Conservation (phyloP, 1,140 invertebrate genomes). For the Lethrus apterus region DNA sequence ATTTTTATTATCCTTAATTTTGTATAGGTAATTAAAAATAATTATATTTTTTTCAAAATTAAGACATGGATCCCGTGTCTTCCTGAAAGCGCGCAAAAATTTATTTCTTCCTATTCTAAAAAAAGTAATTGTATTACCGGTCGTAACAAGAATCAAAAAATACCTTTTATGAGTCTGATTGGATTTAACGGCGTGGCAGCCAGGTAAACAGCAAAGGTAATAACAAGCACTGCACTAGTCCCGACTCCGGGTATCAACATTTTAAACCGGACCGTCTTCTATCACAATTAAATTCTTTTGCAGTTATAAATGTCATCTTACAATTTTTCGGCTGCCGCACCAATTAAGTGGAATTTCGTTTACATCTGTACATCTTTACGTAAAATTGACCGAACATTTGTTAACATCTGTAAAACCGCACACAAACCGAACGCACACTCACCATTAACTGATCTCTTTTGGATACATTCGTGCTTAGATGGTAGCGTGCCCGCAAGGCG, state of each 20-base stretch:
- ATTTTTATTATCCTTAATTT: too few species aligned
- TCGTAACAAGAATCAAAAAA: too few species aligned
- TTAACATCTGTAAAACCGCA: not conserved
- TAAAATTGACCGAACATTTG: not conserved
- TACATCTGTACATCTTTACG: not conserved
- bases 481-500: conserved; percentile 18
- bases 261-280: conserved; percentile 15
- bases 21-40: too few species aligned
- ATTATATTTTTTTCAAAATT: too few species aligned
- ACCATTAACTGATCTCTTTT: conserved; percentile 16
- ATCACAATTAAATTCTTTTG: conserved; percentile 19
- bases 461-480: conserved; percentile 17
- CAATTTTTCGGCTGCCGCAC: not conserved
- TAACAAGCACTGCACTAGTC: conserved; percentile 20
- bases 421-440: conserved; percentile 3
- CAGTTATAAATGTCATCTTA: conserved; percentile 17
- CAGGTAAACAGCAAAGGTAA: conserved; percentile 18
- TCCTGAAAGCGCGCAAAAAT: too few species aligned
- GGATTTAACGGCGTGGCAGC: conserved; percentile 23
- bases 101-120: too few species aligned
- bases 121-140: too few species aligned
- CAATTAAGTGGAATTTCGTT: not conserved
- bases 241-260: conserved; percentile 20
- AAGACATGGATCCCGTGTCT: too few species aligned
- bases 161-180: conserved; percentile 18